Evolutionary conservation across 2,113 vertebrate genomes (phyloP), one percentile per base, ranked within the genome.

Genomic region (Anoura caudifer): DNA sequence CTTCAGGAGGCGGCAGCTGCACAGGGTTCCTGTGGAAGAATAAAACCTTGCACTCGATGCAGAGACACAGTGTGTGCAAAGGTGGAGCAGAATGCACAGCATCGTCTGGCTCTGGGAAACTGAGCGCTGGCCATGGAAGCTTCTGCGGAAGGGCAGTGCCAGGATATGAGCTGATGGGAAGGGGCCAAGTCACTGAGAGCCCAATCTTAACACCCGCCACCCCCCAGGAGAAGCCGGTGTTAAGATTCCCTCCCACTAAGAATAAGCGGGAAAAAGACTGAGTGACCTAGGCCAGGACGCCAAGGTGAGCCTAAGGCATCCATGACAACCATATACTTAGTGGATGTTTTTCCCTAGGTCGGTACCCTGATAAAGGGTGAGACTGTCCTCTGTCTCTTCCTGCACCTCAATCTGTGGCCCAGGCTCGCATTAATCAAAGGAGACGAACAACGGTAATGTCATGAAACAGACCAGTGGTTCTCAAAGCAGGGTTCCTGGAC

Each of bases 11-110:
- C 4, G 17, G 85, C 12, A 17, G 28, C 11, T 11, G 28, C 26
- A 47, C 0, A 2, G 47, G 45, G 33, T 1, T 41, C n/a, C 17
- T 69, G 19, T 36, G 56, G 26, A 81, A 50, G 31, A 92, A 47
- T 13, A 59, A 50, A 54, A 36, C 9, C 24, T 54, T 1, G 7
- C 38, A 59, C 20, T 16, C 5, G 13, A 59, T 1, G 38, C 8
- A 63, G 61, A 61, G 24, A 63, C 56, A 5, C 14, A 7, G n/a
- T 17, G n/a, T 36, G 26, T 0, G 9, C 36, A 33, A 90, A 2
- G 59, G 26, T 6, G 3, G 0, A 5, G 12, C 3, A 4, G 52
- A 4, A 15, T 20, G n/a, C 50, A 36, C 4, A 45, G 61, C 50
- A 70, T 22, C 0, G 2, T 0, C 33, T 65, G 13, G n/a, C n/a